Evolutionary conservation across 2,113 vertebrate species (phyloP).

Genomic region (Otolemur garnettii): DNA sequence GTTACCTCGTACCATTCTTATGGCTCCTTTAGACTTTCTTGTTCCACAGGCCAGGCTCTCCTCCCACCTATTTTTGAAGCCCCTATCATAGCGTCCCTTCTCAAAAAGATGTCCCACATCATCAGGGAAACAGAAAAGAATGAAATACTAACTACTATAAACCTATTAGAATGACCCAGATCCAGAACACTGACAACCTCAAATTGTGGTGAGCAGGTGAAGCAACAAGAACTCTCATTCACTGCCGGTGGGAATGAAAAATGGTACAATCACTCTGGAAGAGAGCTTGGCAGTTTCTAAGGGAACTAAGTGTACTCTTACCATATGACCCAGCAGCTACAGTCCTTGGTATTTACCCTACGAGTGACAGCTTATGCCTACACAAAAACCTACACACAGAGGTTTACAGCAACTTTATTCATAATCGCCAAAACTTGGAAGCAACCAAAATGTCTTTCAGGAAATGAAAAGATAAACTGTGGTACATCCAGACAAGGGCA

Average conservation of each 20-base stretch:
- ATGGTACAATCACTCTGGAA: neutral
- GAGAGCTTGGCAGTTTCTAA: neutral
- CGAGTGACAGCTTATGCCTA: neutral
- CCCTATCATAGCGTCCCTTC: too few species aligned
- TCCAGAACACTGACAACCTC: neutral
- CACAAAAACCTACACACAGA: neutral
- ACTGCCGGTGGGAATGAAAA: neutral
- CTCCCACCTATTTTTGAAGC: too few species aligned
- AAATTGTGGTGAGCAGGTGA: neutral
- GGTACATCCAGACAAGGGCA: neutral
- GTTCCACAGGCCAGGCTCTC: too few species aligned
- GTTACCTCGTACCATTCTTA: too few species aligned
- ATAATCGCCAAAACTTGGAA: neutral
- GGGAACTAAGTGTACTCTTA: neutral
- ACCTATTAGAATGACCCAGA: neutral
- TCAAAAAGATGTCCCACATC: neutral
- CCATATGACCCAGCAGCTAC: neutral
- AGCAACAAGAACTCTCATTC: neutral
- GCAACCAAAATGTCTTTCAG: neutral
- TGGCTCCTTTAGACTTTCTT: too few species aligned
- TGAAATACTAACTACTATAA: neutral
- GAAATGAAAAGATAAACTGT: neutral
- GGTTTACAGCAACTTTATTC: neutral
- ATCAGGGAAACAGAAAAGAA: neutral
- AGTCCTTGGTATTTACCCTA: neutral